These are phyloP conservation scores for Protobothrops flavoviridis DNA, from an alignment of 2,113 vertebrate genomes.

Conservation along the genomic window DNA sequence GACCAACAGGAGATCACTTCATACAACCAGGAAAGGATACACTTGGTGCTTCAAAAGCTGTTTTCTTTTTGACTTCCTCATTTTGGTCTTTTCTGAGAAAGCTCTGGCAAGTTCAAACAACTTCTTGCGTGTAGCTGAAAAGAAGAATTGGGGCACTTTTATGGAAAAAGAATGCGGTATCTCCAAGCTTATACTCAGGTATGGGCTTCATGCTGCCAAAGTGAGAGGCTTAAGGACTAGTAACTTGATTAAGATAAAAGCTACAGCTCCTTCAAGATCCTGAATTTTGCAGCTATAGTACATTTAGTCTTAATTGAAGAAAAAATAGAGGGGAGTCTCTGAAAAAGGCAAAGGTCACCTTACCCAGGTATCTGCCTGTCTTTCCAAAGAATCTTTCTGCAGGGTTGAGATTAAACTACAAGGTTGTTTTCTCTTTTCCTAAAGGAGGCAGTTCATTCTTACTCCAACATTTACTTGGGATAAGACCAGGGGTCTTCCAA, in stretches of 20 bases:
- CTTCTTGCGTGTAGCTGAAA: slow-evolving; percentile 91
- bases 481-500: not conserved
- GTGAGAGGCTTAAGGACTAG: not conserved
- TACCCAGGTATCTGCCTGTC: not conserved
- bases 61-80: slow-evolving; percentile 91
- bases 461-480: not conserved
- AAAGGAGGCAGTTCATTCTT: not conserved
- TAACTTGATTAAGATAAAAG: not conserved
- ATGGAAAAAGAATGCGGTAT: not conserved
- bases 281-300: not conserved
- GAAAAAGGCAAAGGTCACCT: not conserved
- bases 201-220: not conserved
- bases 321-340: not conserved
- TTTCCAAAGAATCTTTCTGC: not conserved
- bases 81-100: slow-evolving; percentile 95
- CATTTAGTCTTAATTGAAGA: not conserved
- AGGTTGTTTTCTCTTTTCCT: not conserved
- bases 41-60: slow-evolving; percentile 87
- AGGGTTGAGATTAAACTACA: not conserved
- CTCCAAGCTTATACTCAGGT: not conserved
- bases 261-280: not conserved
- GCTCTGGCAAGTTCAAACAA: slow-evolving; percentile 94
- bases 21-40: slow-evolving; percentile 79
- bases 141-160: not conserved
- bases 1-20: not conserved